These are phyloP conservation scores for Mastomys natalensis DNA, from an alignment of 2,113 vertebrate genomes.

Conservation along the genomic window DNA sequence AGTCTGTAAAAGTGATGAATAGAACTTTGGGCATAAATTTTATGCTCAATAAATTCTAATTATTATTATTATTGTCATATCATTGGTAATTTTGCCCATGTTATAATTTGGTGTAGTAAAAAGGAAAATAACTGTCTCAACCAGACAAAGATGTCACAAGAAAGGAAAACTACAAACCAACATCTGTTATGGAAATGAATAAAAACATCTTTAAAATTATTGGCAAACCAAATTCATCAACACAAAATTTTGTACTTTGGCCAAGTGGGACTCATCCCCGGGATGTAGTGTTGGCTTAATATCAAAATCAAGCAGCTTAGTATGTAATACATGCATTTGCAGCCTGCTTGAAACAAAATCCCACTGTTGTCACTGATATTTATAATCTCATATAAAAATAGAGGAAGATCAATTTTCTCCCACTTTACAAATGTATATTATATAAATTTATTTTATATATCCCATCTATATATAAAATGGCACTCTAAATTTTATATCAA, in stretches of 20 bases:
- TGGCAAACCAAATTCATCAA: not conserved
- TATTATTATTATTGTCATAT: slow-evolving; percentile 37
- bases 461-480: not conserved
- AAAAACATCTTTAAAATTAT: slow-evolving; percentile 23
- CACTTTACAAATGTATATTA: not conserved
- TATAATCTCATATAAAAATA: not conserved
- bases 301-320: not conserved
- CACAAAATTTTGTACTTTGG: not conserved
- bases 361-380: not conserved
- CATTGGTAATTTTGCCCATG: not conserved
- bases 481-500: not conserved
- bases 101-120: slow-evolving; percentile 11
- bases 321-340: not conserved
- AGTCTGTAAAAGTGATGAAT: not conserved
- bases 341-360: not conserved
- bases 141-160: not conserved
- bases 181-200: not conserved
- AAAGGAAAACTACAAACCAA: not conserved
- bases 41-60: not conserved
- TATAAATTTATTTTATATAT: not conserved
- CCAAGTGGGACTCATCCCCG: not conserved
- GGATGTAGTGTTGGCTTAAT: not conserved
- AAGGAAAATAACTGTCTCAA: not conserved
- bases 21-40: not conserved
- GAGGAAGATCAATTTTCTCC: not conserved